These are phyloP conservation scores for Bimastos eiseni DNA, from an alignment of 2,888 invertebrate species.

Conservation along the genomic window DNA sequence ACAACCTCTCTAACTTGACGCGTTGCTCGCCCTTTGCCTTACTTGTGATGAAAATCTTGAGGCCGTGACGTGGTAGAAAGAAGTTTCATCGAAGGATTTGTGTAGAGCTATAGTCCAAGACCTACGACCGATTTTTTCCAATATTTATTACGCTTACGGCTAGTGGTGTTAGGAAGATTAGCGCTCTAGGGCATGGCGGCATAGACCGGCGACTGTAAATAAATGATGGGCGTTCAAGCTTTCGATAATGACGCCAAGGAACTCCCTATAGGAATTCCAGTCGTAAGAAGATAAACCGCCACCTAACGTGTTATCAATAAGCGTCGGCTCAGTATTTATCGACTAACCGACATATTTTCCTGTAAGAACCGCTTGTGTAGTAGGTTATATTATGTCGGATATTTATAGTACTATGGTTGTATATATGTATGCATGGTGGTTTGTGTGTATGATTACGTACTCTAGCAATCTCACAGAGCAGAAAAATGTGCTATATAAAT, in stretches of 20 bases:
- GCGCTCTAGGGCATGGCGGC: neutral
- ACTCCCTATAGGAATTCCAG: neutral
- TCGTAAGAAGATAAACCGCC: neutral
- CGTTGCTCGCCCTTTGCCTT: too few species aligned
- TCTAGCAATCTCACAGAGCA: too few species aligned
- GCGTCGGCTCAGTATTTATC: neutral
- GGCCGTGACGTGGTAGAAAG: too few species aligned
- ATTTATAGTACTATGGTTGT: neutral
- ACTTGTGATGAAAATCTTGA: too few species aligned
- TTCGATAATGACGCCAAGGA: neutral
- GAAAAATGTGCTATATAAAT: too few species aligned
- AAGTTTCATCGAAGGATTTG: too few species aligned
- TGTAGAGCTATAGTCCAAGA: too few species aligned
- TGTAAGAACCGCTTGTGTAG: neutral
- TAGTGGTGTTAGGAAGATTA: neutral
- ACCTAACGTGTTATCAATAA: neutral
- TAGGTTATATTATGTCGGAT: neutral
- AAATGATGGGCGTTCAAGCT: neutral
- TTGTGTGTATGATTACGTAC: too few species aligned
- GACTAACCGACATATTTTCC: neutral
- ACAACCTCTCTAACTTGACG: too few species aligned
- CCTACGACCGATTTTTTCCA: too few species aligned
- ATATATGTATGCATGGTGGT: neutral
- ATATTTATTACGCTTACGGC: too few species aligned
- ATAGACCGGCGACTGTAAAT: neutral